Evolutionary conservation across 2,797 vertebrate genomes (phyloP).

Genomic region (Acestrorhynchus altus): DNA sequence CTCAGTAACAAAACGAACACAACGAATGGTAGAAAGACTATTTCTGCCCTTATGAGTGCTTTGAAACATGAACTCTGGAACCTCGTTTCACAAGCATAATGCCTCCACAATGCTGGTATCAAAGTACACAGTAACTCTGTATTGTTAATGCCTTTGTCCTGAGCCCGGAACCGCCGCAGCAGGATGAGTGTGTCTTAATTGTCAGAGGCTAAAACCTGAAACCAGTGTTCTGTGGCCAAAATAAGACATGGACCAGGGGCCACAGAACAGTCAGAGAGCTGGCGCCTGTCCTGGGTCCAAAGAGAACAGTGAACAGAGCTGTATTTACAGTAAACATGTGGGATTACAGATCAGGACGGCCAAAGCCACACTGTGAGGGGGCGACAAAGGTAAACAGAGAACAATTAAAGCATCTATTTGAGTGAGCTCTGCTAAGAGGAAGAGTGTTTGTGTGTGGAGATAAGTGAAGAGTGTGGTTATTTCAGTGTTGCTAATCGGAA

Average conservation of each 20-base stretch:
- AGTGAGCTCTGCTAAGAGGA: background rate
- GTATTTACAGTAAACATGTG: conserved; percentile 40
- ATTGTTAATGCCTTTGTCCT: conserved; percentile 13
- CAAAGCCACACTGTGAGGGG: background rate
- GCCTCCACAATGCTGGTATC: background rate
- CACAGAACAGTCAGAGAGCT: conserved; percentile 33
- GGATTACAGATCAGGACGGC: conserved; percentile 20
- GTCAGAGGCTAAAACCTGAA: conserved; percentile 40
- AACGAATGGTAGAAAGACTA: background rate
- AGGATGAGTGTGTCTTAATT: conserved; percentile 20
- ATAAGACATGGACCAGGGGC: conserved; percentile 14
- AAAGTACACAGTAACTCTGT: conserved; percentile 17
- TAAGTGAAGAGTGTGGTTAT: conserved; percentile 26
- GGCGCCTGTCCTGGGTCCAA: conserved; percentile 28
- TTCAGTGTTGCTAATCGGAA: conserved; percentile 10
- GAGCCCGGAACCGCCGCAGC: conserved; percentile 30
- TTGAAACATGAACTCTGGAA: background rate
- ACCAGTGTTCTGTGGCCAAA: conserved; percentile 37
- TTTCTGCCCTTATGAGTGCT: background rate
- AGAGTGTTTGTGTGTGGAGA: conserved; percentile 40
- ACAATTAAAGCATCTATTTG: background rate
- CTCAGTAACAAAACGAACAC: background rate
- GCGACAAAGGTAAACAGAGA: background rate
- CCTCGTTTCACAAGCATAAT: conserved; percentile 14
- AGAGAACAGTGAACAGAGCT: conserved; percentile 11